Evolutionary conservation across 2,113 vertebrate genomes (phyloP).

Genomic region (Neomonachus schauinslandi): DNA sequence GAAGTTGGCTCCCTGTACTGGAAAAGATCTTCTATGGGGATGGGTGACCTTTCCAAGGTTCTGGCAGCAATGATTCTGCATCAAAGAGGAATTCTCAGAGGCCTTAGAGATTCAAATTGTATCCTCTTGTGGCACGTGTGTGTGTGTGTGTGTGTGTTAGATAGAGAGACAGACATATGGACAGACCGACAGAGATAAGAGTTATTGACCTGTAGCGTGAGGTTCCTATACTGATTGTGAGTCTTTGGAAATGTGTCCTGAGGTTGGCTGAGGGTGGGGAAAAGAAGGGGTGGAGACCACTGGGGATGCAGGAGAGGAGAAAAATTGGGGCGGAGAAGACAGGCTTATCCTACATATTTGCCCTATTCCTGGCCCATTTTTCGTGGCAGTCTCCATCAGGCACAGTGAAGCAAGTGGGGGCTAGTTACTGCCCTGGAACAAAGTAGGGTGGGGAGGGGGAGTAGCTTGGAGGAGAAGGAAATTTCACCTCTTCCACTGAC

Average conservation of each 20-base stretch:
- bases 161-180: background rate
- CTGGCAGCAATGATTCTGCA: conserved; percentile 42
- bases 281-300: background rate
- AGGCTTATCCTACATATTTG: background rate
- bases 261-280: background rate
- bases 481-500: background rate
- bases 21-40: background rate
- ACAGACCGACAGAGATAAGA: background rate
- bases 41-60: conserved; percentile 16
- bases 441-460: background rate
- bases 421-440: background rate
- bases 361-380: conserved; percentile 18
- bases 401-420: conserved; percentile 4
- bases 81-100: background rate
- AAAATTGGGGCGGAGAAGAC: background rate
- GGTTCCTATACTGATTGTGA: background rate
- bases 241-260: conserved; percentile 22
- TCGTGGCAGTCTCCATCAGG: background rate
- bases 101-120: background rate
- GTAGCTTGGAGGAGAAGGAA: conserved; percentile 37
- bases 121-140: background rate
- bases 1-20: background rate
- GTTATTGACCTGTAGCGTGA: background rate
- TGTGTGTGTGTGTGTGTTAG: background rate
- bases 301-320: conserved; percentile 11